These are phyloP conservation scores for Ochropacha duplaris DNA, from an alignment of 2,888 invertebrate species.

Conservation along the genomic window DNA sequence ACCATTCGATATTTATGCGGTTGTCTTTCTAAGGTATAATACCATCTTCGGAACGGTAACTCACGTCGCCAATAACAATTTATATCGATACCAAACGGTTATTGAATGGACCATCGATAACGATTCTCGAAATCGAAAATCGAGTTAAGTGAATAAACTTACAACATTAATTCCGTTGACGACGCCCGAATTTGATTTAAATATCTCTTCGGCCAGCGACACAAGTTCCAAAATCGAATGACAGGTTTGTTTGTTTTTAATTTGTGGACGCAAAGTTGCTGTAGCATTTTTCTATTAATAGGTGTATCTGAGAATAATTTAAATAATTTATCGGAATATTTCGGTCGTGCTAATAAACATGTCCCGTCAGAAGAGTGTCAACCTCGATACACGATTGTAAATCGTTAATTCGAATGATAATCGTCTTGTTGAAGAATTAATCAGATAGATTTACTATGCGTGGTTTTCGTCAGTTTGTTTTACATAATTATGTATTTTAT, in stretches of 20 bases:
- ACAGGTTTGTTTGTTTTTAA: conserved; percentile 1
- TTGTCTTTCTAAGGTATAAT: conserved; percentile 66
- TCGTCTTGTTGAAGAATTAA: conserved; percentile 45
- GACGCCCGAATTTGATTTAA: background rate
- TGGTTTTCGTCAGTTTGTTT: conserved; percentile 15
- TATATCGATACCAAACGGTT: conserved; percentile 74
- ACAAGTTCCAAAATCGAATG: background rate
- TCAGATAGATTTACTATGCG: conserved; percentile 29
- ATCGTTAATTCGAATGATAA: conserved; percentile 49
- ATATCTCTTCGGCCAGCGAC: background rate
- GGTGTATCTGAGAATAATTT: conserved; percentile 48
- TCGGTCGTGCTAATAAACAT: conserved; percentile 58
- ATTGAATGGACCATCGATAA: conserved; percentile 69
- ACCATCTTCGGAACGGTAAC: conserved; percentile 73
- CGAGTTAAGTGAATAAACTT: conserved; percentile 13
- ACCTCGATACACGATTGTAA: conserved; percentile 40
- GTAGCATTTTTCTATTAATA: conserved; percentile 41
- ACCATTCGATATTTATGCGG: conserved; percentile 67
- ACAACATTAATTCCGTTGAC: background rate
- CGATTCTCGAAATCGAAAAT: conserved; percentile 55
- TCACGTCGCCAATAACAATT: conserved; percentile 75
- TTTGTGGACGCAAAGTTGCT: conserved; percentile 14
- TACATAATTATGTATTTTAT: conserved; percentile 2
- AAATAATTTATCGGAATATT: conserved; percentile 59
- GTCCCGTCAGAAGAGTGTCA: conserved; percentile 43